Evolutionary conservation across 2,797 vertebrate genomes (phyloP), one percentile per base, ranked within the genome.

Genomic region (Nyctalus aviator): DNA sequence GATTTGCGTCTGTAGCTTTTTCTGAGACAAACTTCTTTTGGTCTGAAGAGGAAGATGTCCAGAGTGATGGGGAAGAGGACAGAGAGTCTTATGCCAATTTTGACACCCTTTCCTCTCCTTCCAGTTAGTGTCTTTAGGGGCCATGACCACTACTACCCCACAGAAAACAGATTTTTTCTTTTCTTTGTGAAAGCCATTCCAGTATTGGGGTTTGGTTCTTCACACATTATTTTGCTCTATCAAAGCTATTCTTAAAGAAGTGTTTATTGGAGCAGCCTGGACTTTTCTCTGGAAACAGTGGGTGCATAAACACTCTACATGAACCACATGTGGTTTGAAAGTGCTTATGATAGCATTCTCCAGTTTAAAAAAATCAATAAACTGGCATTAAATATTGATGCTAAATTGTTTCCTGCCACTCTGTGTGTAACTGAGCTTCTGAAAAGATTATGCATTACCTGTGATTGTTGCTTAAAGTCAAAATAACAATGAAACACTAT

Each of bases 331-430:
- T 95, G 91, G 97, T 97, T 98, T 83, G 37, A 91, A 96, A 98
- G 96, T 97, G 96, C 97, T 97, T 97, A 95, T 93, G 86, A 96
- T 15, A 93, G 96, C 91, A 92, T 96, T 96, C 92, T 97, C 78
- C 79, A 96, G 94, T 92, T 97, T 44, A 84, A 97, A 96, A 96
- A 76, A 97, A 97, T 98, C 97, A 98, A 97, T 98, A 96, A 93
- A 50, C 84, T 91, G 21, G 44, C 94, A 98, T 98, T 97, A 98
- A 98, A 98, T 98, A 98, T 98, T 98, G 93, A 98, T 97, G 82
- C 0, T 6, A 94, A 93, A 85, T 6, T 84, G 91, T 90, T 98
- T 96, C 95, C 95, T 96, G 82, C 90, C 96, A 77, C 77, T 97
- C 84, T 92, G 68, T 30, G 53, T 93, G 89, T 96, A 95, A 95